Base-by-base conservation (phyloP, 2,113 vertebrate genomes). In the Nesoenas mayeri region DNA sequence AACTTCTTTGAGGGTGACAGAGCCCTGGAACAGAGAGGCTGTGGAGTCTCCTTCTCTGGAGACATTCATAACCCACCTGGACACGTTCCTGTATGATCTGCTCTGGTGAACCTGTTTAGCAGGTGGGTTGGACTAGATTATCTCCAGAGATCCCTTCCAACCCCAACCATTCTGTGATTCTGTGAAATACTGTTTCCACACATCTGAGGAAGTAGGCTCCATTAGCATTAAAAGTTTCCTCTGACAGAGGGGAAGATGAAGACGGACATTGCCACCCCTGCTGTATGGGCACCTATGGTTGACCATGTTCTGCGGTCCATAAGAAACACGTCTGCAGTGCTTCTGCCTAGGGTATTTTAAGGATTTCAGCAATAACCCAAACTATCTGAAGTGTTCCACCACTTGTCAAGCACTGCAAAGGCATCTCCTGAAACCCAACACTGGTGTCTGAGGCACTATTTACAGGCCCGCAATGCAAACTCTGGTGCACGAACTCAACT, bases 251-350 rank as follows among this genome's bases (percentile, higher is more conserved):
- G 11, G 29, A 73, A 77, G 62, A 61, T 66, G 74, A 65, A 78
- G 40, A 31, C 25, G 38, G 11, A 42, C 3, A 14, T 18, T 71
- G 53, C 13, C 42, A 57, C 12, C 47, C 78, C 56, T 70, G 36
- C 75, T 58, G 26, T 26, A 73, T 54, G 14, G 11, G 8, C 16
- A 32, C 0, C 0, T 36, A 19, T 1, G 47, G 6, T 0, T 65
- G 53, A 58, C 34, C 56, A 4, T 29, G 6, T 72, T 48, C 24
- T 36, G 18, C 4, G 20, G 64, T 40, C 51, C 65, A 54, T 31
- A 50, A 62, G 54, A 53, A 84, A 38, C 16, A 28, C 3, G 0
- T 50, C 48, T 62, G 36, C 31, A 38, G n/a, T 19, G 40, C 28
- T 85, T 73, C 72, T 78, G 54, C 29, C 25, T 17, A 10, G 51